Percentiles rank a stretch among this genome's conserved stretches.
Evolutionary conservation across 2,888 invertebrate genomes (phyloP).

Genomic region (Melieria omissa): DNA sequence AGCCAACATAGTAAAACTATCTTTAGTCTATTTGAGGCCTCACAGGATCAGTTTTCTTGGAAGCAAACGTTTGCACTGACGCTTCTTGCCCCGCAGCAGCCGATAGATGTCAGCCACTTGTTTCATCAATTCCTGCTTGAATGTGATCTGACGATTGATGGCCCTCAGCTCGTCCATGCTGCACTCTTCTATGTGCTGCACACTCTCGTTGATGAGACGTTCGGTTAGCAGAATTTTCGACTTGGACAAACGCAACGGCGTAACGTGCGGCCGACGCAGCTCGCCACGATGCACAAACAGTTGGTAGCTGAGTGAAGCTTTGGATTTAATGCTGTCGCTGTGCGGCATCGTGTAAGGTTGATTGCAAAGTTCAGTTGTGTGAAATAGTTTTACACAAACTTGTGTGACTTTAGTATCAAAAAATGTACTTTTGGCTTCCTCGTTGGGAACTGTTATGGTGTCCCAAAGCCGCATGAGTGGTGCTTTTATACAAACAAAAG

Average conservation of each 20-base stretch:
- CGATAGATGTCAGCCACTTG: slow-evolving; percentile 48
- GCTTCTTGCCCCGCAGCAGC: neutral
- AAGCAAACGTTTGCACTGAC: no score
- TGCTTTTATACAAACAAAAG: no score
- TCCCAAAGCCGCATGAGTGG: no score
- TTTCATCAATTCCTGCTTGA: slow-evolving; percentile 51
- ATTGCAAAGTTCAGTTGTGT: neutral
- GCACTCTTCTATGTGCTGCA: slow-evolving; percentile 50
- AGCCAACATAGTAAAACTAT: no score
- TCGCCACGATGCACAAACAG: slow-evolving; percentile 53
- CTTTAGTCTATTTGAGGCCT: no score
- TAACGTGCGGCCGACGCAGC: slow-evolving; percentile 49
- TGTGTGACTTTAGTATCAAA: no score
- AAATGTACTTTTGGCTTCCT: no score
- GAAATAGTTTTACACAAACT: no score
- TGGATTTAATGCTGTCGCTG: no score
- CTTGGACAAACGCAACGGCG: slow-evolving; percentile 50
- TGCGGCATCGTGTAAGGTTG: slow-evolving; percentile 9
- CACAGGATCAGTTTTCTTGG: no score
- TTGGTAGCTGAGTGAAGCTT: slow-evolving; percentile 50
- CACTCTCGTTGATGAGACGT: slow-evolving; percentile 49
- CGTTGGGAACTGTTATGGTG: no score
- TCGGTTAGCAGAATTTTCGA: slow-evolving; percentile 55
- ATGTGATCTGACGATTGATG: slow-evolving; percentile 52
- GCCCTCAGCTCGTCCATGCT: slow-evolving; percentile 51